Conservation (phyloP, 2,888 invertebrate species). For the Drosophila limbata region DNA sequence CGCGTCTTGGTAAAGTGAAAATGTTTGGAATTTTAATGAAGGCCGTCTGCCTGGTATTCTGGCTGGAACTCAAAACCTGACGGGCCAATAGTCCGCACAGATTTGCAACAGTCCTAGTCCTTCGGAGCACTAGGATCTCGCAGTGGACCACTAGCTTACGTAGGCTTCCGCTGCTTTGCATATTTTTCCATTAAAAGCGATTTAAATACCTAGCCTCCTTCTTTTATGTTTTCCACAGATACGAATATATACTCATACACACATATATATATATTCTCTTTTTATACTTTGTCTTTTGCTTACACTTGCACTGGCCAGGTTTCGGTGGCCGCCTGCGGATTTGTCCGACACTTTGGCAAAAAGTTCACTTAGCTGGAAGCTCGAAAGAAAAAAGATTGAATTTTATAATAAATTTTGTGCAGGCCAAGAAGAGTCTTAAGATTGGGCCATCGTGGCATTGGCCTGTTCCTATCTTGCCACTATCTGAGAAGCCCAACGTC, state of each 20-base stretch:
- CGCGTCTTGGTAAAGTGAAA: slow-evolving; percentile 69
- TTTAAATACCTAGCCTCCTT: slow-evolving; percentile 71
- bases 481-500: slow-evolving; percentile 46
- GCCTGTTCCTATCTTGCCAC: slow-evolving; percentile 30
- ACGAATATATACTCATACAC: slow-evolving; percentile 9
- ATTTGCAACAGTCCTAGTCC: slow-evolving; percentile 53
- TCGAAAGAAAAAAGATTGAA: slow-evolving; percentile 61
- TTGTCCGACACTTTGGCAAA: slow-evolving; percentile 61
- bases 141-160: slow-evolving; percentile 56
- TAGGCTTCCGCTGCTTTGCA: slow-evolving; percentile 70
- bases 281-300: slow-evolving; percentile 30
- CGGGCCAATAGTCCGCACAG: slow-evolving; percentile 66
- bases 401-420: slow-evolving; percentile 73
- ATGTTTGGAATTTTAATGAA: slow-evolving; percentile 79
- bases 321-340: slow-evolving; percentile 43
- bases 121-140: slow-evolving; percentile 22
- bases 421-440: slow-evolving; percentile 58
- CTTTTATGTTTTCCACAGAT: slow-evolving; percentile 44
- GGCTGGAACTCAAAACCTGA: slow-evolving; percentile 28
- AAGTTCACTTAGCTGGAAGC: slow-evolving; percentile 46
- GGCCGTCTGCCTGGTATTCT: slow-evolving; percentile 36
- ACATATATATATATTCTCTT: slow-evolving; percentile 16
- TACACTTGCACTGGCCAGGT: slow-evolving; percentile 28
- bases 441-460: slow-evolving; percentile 42
- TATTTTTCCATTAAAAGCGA: slow-evolving; percentile 80